phyloP scores from a whole-genome alignment of 2,888 invertebrate species.

The Chesias legatella region DNA sequence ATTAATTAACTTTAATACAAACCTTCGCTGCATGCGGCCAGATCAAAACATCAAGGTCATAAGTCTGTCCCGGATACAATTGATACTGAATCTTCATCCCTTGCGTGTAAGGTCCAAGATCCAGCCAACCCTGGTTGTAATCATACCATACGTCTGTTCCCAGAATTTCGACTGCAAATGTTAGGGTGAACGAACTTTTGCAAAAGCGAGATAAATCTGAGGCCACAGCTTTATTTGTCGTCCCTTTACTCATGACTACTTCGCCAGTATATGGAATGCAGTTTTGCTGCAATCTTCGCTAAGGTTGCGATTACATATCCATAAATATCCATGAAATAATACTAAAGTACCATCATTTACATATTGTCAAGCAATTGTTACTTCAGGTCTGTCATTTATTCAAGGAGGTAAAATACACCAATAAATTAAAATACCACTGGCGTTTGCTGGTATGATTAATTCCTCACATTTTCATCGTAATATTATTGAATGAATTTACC shows the following conservation, averaged over 20 bases:
- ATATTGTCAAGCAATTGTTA: too few relatives aligned
- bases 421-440: too few relatives aligned
- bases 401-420: too few relatives aligned
- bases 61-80: conserved; percentile 53
- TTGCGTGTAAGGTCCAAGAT: conserved; percentile 47
- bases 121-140: conserved; percentile 53
- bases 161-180: conserved; percentile 61
- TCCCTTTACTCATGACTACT: conserved; percentile 31
- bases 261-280: background rate
- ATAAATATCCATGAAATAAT: too few relatives aligned
- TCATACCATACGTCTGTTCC: conserved; percentile 60
- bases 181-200: conserved; percentile 53
- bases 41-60: conserved; percentile 56
- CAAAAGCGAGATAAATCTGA: conserved; percentile 23
- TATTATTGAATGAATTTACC: too few relatives aligned
- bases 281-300: background rate
- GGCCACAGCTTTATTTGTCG: conserved; percentile 12
- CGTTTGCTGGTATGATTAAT: too few relatives aligned
- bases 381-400: too few relatives aligned
- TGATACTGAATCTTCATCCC: conserved; percentile 59
- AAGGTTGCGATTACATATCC: too few relatives aligned
- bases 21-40: conserved; percentile 70
- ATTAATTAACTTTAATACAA: conserved; percentile 1
- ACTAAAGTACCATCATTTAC: too few relatives aligned
- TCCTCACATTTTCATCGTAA: too few relatives aligned